These are phyloP conservation scores for Pituophis catenifer DNA, from an alignment of 2,113 vertebrate species.

Conservation along the genomic window DNA sequence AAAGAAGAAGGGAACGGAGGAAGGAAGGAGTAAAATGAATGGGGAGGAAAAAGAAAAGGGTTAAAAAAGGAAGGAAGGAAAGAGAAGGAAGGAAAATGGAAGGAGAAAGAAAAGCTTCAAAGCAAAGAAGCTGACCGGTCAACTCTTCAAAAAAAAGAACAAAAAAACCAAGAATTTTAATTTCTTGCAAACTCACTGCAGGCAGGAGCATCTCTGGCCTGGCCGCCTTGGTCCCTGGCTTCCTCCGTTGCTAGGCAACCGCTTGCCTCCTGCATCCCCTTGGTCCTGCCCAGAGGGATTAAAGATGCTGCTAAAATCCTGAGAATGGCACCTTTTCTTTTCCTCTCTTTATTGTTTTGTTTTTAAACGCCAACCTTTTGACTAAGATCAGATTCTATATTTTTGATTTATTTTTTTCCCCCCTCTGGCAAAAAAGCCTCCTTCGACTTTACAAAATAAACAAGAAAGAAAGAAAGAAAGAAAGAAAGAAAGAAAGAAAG, in stretches of 20 bases:
- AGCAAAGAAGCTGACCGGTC: not conserved
- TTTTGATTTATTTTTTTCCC: not conserved
- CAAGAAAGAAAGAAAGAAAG: not conserved
- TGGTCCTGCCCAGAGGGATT: not conserved
- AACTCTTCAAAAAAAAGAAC: not conserved
- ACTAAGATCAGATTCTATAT: not conserved
- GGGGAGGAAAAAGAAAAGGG: not conserved
- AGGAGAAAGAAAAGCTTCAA: not conserved
- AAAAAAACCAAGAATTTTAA: not conserved
- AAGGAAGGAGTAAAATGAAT: not conserved
- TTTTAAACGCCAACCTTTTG: not conserved
- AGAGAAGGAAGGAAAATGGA: not conserved
- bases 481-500: not conserved
- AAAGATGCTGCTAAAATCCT: not conserved
- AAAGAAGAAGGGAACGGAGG: not conserved
- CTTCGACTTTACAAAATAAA: not conserved
- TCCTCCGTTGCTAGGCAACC: not conserved
- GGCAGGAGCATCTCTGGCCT: not conserved
- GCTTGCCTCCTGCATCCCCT: not conserved
- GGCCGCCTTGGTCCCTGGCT: not conserved
- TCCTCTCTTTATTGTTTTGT: not conserved
- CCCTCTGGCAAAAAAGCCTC: not conserved
- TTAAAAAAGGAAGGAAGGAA: not conserved
- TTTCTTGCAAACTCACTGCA: not conserved
- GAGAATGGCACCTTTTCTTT: not conserved